Evolutionary conservation across 1,140 invertebrate species (phyloP), one percentile per base, ranked within the genome.

Genomic region (Cyclina sinensis): DNA sequence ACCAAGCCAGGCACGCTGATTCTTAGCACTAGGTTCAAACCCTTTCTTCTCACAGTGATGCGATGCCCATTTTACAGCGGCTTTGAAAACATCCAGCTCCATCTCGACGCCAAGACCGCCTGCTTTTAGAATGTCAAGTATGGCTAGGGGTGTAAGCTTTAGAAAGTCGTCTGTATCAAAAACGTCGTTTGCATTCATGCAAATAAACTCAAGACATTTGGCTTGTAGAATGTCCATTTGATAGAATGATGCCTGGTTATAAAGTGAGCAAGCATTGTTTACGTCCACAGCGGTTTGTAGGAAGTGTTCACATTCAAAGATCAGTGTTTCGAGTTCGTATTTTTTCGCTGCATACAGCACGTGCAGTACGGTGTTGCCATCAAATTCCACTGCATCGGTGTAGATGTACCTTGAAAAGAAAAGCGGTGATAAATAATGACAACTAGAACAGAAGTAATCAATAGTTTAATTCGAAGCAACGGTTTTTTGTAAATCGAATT

Each of bases 21-120:
- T 88, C 35, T 81, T 74, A 12, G 79, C 24, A 4, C 43, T 88
- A 5, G 86, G 65, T 30, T 88, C 79, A 37, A 88, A 82, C 21
- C 86, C 86, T 35, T 83, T 88, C 48, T 83, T 88, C 54, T 88
- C 86, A 62, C 86, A 88, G 27, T 88, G 79, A 30, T 80, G 62
- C 0, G 30, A n/a, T 7, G 86, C 78, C 86, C 86, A 88, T 76
- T 48, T 73, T 9, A 88, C 7, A 1, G 80, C 79, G 1, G 86
- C 86, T 46, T 83, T 83, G 32, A 88, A 88, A 21, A 88, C 79
- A 54, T 88, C 86, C 35, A 88, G 14, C 35, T 88, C 86, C 37
- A 54, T 70, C 43, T 88, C 86, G 9, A 88, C 86, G n/a, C 80
- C 86, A 7, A 88, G 39, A 59, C 30, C 27, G n/a, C 70, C 86